Evolutionary conservation across 2,888 invertebrate species (phyloP), one percentile per base, ranked within the genome.

Genomic region (Watsonalla cultraria): DNA sequence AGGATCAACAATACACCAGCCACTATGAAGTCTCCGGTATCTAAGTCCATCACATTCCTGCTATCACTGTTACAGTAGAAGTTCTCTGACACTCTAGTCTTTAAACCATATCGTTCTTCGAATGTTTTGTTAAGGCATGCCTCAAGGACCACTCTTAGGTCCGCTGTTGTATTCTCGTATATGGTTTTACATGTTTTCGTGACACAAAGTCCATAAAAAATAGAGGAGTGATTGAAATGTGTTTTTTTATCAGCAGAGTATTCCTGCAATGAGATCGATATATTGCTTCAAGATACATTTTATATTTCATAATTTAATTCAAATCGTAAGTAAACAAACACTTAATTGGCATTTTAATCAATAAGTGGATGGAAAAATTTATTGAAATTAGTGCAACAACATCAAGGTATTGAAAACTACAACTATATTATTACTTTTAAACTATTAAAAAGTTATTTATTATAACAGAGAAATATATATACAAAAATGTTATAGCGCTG

Each of bases 91-190:
- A 70, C 51, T 51, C 54, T 65, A 0, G 64, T 56, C 52, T 61
- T 65, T 0, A 73, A 52, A 5, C 54, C 56, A 55, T 71, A 70
- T 6, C 60, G 49, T 0, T 55, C 53, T 45, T 48, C 61, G 7
- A 70, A 47, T 0, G 68, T 61, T 34, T 72, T 62, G 49, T 78
- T 78, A 5, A 80, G 66, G 66, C 78, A 78, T 59, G 61, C 66
- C 57, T 77, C 74, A 55, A 74, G 60, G 53, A 58, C 51, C 34
- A 45, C 9, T 47, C 50, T 58, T 53, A 62, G 60, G 53, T 71
- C 64, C 45, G 52, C 50, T 51, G 52, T 53, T 54, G 58, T 61
- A 51, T 62, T 65, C 39, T 55, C 51, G 42, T 57, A 51, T 37
- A 62, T 57, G 5, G 60, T 39, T 47, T 56, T 58, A 54, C 77